These are phyloP conservation scores for Chionis minor DNA, from an alignment of 2,113 vertebrate species.

Conservation along the genomic window DNA sequence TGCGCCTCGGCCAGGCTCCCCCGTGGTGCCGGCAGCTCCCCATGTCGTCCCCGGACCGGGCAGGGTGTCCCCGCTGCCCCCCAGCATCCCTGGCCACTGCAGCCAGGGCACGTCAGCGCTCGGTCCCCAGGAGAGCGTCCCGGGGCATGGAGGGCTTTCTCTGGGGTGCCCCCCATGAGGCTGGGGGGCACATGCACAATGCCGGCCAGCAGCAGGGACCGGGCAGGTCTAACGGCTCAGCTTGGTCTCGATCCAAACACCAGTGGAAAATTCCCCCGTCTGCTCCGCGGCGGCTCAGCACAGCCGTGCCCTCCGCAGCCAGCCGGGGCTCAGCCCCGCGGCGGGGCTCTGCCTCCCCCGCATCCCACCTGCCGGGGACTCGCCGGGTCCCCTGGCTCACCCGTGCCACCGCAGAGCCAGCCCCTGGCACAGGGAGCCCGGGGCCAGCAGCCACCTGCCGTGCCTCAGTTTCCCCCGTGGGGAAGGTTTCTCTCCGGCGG, in stretches of 20 bases:
- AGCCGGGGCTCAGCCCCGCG: fast-evolving
- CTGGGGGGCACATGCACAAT: fast-evolving
- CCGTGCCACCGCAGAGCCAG: fast-evolving
- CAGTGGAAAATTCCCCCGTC: constrained; percentile 61
- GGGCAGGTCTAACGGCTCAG: not conserved
- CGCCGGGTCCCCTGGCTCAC: not conserved
- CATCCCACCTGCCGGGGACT: not conserved
- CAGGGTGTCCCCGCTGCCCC: not conserved
- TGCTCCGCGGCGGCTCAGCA: not conserved
- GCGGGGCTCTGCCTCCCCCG: not conserved
- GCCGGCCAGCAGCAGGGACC: not conserved
- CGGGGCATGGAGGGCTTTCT: fast-evolving
- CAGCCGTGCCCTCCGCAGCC: not conserved
- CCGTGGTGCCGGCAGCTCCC: not conserved
- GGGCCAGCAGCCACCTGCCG: not conserved
- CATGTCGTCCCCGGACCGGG: fast-evolving
- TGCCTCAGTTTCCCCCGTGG: not conserved
- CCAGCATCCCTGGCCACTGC: not conserved
- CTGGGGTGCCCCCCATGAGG: not conserved
- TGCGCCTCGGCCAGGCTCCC: not conserved
- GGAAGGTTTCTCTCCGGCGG: not conserved
- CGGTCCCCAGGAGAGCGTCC: fast-evolving
- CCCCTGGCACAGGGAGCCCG: fast-evolving
- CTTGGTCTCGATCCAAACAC: constrained; percentile 43
- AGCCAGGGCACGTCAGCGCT: fast-evolving